These are phyloP conservation scores for Zoanthus sansibaricus DNA, from an alignment of 92 coral and sea anemone genomes.

Conservation along the genomic window DNA sequence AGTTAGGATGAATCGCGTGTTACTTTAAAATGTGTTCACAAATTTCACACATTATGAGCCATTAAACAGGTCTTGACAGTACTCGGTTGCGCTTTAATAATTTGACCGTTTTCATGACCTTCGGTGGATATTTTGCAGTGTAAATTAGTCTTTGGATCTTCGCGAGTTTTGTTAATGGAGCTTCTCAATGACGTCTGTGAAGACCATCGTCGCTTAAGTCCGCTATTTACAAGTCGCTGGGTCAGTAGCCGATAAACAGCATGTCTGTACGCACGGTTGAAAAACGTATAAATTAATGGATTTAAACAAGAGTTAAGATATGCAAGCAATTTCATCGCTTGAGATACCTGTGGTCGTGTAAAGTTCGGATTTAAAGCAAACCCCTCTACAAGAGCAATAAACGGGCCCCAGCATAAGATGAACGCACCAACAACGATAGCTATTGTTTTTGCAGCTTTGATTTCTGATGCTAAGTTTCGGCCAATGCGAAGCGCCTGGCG, in stretches of 20 bases:
- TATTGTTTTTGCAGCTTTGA: conserved; percentile 96
- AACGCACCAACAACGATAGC: conserved; percentile 95
- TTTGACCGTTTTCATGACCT: conserved; percentile 32
- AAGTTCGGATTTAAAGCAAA: conserved; percentile 42
- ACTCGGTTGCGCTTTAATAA: conserved; percentile 15
- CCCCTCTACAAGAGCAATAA: conserved; percentile 63
- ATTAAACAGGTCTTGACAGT: conserved; percentile 26
- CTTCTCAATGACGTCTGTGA: conserved; percentile 1
- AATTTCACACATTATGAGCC: conserved; percentile 12
- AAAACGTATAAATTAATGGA: conserved; percentile 62
- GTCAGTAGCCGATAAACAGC: conserved; percentile 53
- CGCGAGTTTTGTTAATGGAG: conserved; percentile 31
- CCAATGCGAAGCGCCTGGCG: conserved; percentile 92
- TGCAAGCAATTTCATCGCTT: conserved; percentile 49
- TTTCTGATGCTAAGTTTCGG: conserved; percentile 84
- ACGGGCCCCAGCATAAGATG: conserved; percentile 91
- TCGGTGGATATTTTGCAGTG: conserved; percentile 11
- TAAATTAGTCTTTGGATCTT: conserved; percentile 1
- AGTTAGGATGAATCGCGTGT: too few species aligned
- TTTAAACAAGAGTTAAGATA: conserved; percentile 63
- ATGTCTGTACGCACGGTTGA: conserved; percentile 57
- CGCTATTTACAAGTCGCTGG: not conserved
- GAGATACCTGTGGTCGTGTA: not conserved
- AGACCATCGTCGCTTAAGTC: conserved; percentile 22
- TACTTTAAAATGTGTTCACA: too few species aligned